Conservation (phyloP, 2,113 vertebrate species). For the Apteryx owenii region DNA sequence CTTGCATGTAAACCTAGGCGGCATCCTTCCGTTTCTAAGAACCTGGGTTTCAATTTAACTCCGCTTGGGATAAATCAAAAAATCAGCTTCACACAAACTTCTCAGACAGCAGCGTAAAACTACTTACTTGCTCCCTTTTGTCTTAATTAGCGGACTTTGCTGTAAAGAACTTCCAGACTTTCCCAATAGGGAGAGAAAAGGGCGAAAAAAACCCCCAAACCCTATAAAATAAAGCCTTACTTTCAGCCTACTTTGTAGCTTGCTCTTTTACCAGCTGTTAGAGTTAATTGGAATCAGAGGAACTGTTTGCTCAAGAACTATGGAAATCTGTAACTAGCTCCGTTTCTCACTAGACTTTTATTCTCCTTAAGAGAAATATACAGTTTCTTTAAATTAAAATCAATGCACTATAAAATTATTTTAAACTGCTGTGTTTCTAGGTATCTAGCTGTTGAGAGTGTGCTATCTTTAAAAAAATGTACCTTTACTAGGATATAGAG, state of each 20-base stretch:
- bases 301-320: not conserved
- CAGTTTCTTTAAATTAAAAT: not conserved
- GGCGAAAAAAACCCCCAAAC: not conserved
- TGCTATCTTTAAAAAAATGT: not conserved
- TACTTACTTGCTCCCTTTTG: slow-evolving; percentile 15
- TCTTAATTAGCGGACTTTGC: slow-evolving; percentile 11
- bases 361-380: not conserved
- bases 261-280: slow-evolving; percentile 9
- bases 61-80: not conserved
- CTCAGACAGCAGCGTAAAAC: not conserved
- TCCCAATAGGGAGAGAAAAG: not conserved
- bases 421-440: not conserved
- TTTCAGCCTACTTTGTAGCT: not conserved
- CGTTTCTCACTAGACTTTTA: not conserved
- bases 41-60: not conserved
- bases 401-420: not conserved
- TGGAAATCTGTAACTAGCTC: not conserved
- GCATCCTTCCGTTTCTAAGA: not conserved
- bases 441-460: not conserved
- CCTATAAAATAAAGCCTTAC: not conserved
- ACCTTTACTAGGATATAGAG: not conserved
- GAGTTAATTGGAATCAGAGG: slow-evolving; percentile 38
- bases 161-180: slow-evolving; percentile 39
- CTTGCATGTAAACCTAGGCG: not conserved
- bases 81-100: not conserved